Conservation (phyloP, 2,113 vertebrate species). For the Rhizomys pruinosus region DNA sequence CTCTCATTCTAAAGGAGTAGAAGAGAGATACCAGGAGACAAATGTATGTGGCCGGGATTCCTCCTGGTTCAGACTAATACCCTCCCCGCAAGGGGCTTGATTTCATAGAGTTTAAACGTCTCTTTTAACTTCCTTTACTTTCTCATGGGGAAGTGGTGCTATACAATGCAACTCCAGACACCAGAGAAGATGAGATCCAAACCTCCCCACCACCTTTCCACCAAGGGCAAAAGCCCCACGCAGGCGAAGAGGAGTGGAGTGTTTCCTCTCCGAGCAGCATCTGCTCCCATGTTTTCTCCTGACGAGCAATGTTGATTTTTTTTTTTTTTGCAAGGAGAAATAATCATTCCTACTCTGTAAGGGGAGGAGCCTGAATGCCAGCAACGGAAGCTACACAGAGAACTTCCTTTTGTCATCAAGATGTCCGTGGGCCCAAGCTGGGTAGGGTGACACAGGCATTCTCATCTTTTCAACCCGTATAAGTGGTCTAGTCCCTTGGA, state of each 20-base stretch:
- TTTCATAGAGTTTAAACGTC: conserved; percentile 30
- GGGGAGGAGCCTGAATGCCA: neutral
- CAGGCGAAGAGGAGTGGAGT: rapidly evolving
- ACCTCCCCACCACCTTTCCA: too few relatives aligned
- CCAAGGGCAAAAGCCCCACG: neutral
- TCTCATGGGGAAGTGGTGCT: neutral
- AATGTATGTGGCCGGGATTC: neutral
- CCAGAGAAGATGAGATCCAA: neutral
- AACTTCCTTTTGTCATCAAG: neutral
- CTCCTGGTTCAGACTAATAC: conserved; percentile 9
- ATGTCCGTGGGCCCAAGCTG: neutral
- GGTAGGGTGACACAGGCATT: neutral
- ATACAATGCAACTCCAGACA: conserved; percentile 3
- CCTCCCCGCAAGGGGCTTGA: conserved; percentile 4
- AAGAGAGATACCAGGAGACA: neutral
- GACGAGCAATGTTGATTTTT: too few relatives aligned
- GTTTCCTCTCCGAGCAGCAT: rapidly evolving
- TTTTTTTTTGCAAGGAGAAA: neutral
- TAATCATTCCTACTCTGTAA: neutral
- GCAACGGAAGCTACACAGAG: neutral
- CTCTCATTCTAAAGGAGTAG: neutral
- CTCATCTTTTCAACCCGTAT: neutral
- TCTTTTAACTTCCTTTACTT: conserved; percentile 29
- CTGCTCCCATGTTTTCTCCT: neutral
- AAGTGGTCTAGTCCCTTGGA: neutral